phyloP scores from a whole-genome alignment of 2,113 vertebrate species.

The Australoheros scitulus region DNA sequence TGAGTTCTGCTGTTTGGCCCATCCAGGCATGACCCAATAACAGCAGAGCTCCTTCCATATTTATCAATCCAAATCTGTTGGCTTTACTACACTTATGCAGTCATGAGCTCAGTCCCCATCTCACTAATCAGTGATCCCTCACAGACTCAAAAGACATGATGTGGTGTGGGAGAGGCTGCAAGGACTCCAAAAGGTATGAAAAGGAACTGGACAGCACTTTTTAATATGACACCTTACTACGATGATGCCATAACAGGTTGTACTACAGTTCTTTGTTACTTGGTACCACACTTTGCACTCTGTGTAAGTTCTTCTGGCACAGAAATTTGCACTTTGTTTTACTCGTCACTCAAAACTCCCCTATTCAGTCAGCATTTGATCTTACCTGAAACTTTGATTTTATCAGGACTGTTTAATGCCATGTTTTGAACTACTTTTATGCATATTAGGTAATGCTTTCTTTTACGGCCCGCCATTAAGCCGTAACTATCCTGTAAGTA shows the following conservation, averaged over 20 bases:
- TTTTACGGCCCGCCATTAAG: too few species aligned
- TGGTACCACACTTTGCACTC: too few species aligned
- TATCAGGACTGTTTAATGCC: neutral
- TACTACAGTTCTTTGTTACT: too few species aligned
- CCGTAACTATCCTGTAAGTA: too few species aligned
- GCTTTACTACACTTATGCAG: neutral
- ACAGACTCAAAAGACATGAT: neutral
- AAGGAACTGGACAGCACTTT: neutral
- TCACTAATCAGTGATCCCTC: neutral
- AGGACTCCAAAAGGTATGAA: too few species aligned
- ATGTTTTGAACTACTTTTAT: neutral
- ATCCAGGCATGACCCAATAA: too few species aligned
- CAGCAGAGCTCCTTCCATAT: too few species aligned
- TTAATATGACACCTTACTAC: neutral
- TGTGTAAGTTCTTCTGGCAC: too few species aligned
- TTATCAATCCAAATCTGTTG: neutral
- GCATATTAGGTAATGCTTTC: too few species aligned
- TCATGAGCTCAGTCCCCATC: neutral
- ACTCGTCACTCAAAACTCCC: too few species aligned
- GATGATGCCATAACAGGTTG: neutral
- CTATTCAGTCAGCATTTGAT: neutral
- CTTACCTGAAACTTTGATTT: neutral
- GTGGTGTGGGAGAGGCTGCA: neutral
- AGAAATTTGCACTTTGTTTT: too few species aligned
- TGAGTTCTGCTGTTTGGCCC: too few species aligned